These are phyloP conservation scores for Ostrea denselamellosa DNA, from an alignment of 1,140 invertebrate species.

Conservation along the genomic window DNA sequence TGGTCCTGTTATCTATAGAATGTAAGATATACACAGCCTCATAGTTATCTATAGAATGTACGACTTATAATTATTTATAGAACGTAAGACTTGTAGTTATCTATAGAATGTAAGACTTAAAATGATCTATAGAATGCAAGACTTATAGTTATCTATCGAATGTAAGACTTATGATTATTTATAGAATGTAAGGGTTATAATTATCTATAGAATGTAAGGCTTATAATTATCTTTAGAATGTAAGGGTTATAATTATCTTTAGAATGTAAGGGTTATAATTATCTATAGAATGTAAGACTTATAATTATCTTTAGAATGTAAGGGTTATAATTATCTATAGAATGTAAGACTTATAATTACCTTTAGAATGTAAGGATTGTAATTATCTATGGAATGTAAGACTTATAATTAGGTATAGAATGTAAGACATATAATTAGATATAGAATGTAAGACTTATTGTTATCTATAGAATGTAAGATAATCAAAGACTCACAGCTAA, in stretches of 20 bases:
- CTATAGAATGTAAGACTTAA: slow-evolving; percentile 32
- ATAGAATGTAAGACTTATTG: slow-evolving; percentile 40
- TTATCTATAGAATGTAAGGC: slow-evolving; percentile 19
- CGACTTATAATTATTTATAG: slow-evolving; percentile 30
- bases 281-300: too few relatives aligned
- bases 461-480: too few relatives aligned
- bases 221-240: slow-evolving; percentile 14
- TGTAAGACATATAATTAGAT: too few relatives aligned
- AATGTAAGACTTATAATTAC: slow-evolving; percentile 45
- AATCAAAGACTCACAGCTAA: slow-evolving; percentile 84
- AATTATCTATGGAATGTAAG: too few relatives aligned
- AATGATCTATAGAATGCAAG: slow-evolving; percentile 19
- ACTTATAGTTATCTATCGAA: slow-evolving; percentile 29
- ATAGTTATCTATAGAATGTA: slow-evolving; percentile 43
- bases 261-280: slow-evolving; percentile 41
- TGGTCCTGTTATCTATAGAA: background rate
- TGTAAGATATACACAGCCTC: background rate
- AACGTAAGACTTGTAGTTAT: slow-evolving; percentile 40
- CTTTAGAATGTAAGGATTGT: too few relatives aligned
- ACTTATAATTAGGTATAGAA: too few relatives aligned
- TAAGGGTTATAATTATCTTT: slow-evolving; percentile 26
- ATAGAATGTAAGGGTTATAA: too few relatives aligned
- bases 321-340: too few relatives aligned
- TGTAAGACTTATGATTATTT: too few relatives aligned
- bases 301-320: too few relatives aligned